These are phyloP conservation scores for Anser cygnoides DNA, from an alignment of 2,113 vertebrate genomes.

Conservation along the genomic window DNA sequence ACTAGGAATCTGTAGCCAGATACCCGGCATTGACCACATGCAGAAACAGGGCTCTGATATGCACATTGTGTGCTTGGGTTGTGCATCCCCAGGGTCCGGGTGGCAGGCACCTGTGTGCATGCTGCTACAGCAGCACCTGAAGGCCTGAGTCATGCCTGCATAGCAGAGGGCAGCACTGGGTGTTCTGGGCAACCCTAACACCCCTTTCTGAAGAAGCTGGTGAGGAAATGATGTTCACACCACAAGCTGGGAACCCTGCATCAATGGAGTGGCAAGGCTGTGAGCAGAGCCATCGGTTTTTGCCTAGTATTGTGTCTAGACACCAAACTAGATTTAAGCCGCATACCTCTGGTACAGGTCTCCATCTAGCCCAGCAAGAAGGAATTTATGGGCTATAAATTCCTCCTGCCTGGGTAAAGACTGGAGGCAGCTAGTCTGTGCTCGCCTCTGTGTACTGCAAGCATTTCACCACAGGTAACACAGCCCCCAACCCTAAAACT, in stretches of 20 bases:
- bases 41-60: not conserved
- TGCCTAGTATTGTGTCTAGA: not conserved
- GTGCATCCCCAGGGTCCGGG: fast-evolving
- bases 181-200: not conserved
- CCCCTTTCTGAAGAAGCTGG: not conserved
- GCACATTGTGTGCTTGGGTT: fast-evolving
- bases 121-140: not conserved
- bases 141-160: not conserved
- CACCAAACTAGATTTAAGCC: not conserved
- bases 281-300: not conserved
- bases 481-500: not conserved
- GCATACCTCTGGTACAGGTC: not conserved
- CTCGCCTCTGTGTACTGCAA: fast-evolving
- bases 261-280: not conserved
- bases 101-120: not conserved
- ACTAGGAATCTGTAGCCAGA: not conserved
- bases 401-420: not conserved
- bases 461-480: not conserved
- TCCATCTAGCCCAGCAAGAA: not conserved
- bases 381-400: not conserved
- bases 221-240: not conserved
- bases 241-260: not conserved
- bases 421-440: not conserved
- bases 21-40: not conserved
- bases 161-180: conserved; percentile 47